Conservation (phyloP, 2,797 vertebrate genomes). For the Xenops minutus region DNA sequence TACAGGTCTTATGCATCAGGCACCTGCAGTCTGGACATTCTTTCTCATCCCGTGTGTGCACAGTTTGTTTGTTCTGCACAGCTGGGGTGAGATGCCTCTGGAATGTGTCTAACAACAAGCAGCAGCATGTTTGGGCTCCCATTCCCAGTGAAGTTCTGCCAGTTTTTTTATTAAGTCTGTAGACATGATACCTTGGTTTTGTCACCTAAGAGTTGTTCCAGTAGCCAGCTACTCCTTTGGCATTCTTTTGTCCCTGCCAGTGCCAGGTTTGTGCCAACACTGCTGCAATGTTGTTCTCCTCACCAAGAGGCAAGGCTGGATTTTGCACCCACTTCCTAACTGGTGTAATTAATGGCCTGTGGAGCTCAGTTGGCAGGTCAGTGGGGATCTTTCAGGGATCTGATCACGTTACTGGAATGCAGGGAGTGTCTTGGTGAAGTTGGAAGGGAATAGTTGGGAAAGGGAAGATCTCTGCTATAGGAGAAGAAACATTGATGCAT, state of each 20-base stretch:
- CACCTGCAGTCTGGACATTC: neutral
- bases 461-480: neutral
- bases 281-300: neutral
- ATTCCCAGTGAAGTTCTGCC: neutral
- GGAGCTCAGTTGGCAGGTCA: neutral
- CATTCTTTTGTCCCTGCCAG: neutral
- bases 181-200: neutral
- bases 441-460: neutral
- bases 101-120: neutral
- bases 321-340: neutral
- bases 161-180: neutral
- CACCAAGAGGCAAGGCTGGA: neutral
- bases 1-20: neutral
- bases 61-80: neutral
- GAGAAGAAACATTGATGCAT: rapidly evolving
- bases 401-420: neutral
- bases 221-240: neutral
- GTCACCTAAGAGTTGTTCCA: neutral
- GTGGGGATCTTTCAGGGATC: neutral
- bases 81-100: neutral
- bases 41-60: neutral
- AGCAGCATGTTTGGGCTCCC: neutral
- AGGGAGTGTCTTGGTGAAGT: neutral
- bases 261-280: neutral
- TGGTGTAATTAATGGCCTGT: neutral